Evolutionary conservation across 2,797 vertebrate species (phyloP).

Genomic region (Darevskia mixta): DNA sequence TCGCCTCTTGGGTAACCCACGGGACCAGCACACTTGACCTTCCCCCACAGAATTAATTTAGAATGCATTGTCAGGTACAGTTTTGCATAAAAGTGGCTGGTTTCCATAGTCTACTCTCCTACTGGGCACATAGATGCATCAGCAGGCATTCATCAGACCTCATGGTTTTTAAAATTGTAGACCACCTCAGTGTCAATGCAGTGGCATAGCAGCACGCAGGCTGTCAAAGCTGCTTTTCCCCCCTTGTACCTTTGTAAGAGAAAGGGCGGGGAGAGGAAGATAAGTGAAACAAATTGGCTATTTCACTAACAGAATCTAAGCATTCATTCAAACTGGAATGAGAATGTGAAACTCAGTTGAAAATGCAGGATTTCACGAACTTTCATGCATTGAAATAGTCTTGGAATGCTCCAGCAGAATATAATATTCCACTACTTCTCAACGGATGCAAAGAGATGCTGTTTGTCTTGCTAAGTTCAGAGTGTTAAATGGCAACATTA

Average conservation of each 20-base stretch:
- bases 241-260: not conserved
- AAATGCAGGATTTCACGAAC: not conserved
- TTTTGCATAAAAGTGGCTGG: constrained; percentile 39
- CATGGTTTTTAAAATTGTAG: not conserved
- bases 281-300: constrained; percentile 19
- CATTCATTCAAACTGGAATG: not conserved
- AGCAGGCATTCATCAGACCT: constrained; percentile 36
- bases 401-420: not conserved
- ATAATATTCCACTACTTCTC: not conserved
- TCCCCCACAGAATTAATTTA: constrained; percentile 41
- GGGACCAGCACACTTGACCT: not conserved
- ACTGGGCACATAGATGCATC: constrained; percentile 33
- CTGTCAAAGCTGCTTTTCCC: not conserved
- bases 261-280: not conserved
- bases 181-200: not conserved
- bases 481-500: not conserved
- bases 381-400: not conserved
- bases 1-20: too few relatives aligned
- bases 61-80: constrained; percentile 31
- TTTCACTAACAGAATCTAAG: not conserved
- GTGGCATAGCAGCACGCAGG: not conserved
- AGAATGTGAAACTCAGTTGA: not conserved
- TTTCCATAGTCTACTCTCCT: constrained; percentile 28
- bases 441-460: not conserved
- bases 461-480: not conserved